A percentile compares a stretch with the other conserved stretches of the same genome.
Conservation (phyloP, 1,140 invertebrate species). For the Paracyclopina nana region DNA sequence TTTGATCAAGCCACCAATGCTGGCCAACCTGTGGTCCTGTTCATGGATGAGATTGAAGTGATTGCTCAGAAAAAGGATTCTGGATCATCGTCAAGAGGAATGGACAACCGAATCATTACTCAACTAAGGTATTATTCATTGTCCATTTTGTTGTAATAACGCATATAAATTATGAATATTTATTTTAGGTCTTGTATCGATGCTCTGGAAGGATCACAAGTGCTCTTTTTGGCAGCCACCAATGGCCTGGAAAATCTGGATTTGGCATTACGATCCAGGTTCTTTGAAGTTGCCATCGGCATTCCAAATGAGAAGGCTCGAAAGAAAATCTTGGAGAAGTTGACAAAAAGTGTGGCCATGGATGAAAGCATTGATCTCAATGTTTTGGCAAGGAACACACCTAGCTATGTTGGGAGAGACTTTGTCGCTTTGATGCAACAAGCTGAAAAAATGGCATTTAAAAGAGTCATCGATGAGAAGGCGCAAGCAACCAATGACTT, state of each 20-base stretch:
- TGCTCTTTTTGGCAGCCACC: conserved; percentile 83
- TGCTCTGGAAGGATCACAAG: conserved; percentile 22
- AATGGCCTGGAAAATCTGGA: conserved; percentile 82
- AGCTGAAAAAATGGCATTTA: too few relatives aligned
- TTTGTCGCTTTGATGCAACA: conserved; percentile 58
- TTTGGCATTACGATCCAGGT: conserved; percentile 49
- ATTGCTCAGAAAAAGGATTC: conserved; percentile 62
- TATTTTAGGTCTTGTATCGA: too few relatives aligned
- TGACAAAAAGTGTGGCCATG: conserved; percentile 33
- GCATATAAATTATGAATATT: too few relatives aligned
- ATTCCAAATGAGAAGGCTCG: conserved; percentile 71
- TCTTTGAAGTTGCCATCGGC: conserved; percentile 79
- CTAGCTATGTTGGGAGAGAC: conserved; percentile 94
- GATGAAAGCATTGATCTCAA: conserved; percentile 44
- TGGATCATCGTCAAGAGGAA: conserved; percentile 74
- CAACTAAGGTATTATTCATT: too few relatives aligned
- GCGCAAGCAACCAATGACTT: conserved; percentile 11
- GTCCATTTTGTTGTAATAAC: too few relatives aligned
- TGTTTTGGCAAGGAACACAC: conserved; percentile 56
- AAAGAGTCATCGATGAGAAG: too few relatives aligned
- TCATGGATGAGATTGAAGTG: conserved; percentile 84
- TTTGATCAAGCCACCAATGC: conserved; percentile 57
- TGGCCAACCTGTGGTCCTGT: conserved; percentile 67
- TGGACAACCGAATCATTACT: conserved; percentile 83
- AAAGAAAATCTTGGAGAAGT: conserved; percentile 40